Conservation (phyloP, 2,797 vertebrate genomes). For the Prunella strophiata region DNA sequence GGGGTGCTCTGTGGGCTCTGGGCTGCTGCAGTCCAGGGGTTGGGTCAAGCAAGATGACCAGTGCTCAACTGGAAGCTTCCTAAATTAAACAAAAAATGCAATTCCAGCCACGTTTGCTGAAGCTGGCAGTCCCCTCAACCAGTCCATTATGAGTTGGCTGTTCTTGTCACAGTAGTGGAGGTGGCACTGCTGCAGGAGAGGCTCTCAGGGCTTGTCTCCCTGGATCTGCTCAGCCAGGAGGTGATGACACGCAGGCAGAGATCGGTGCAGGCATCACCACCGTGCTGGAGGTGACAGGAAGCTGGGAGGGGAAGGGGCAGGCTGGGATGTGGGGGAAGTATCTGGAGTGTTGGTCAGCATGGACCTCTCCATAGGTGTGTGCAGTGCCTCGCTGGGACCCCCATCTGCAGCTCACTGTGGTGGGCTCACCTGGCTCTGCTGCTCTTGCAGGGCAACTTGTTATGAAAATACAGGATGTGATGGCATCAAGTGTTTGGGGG, state of each 20-base stretch:
- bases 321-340: background rate
- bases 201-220: background rate
- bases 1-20: background rate
- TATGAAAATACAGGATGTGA: background rate
- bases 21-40: background rate
- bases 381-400: fast-evolving
- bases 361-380: fast-evolving
- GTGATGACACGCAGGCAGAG: fast-evolving
- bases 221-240: background rate
- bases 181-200: background rate
- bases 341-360: background rate
- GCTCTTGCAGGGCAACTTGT: background rate
- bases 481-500: background rate
- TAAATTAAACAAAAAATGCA: background rate
- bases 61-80: background rate
- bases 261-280: fast-evolving
- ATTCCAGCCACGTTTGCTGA: background rate
- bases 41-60: background rate
- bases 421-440: background rate
- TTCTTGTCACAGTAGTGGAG: background rate
- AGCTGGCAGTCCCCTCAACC: background rate
- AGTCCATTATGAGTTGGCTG: background rate
- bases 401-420: fast-evolving
- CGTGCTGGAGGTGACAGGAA: background rate
- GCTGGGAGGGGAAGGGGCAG: background rate